These are phyloP conservation scores for Suncus etruscus DNA, from an alignment of 2,113 vertebrate species.

Conservation along the genomic window DNA sequence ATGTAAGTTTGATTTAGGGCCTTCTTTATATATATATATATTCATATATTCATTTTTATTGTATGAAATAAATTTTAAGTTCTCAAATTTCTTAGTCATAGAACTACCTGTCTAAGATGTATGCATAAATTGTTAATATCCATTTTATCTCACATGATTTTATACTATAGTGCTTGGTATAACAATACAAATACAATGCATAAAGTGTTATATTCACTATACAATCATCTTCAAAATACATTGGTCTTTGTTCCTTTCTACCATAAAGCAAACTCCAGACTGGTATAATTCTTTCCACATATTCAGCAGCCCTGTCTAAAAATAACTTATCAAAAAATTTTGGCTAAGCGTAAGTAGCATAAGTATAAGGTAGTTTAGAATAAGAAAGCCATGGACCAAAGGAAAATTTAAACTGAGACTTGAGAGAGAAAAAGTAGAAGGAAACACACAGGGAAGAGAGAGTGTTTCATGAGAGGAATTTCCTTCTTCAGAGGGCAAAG, in stretches of 20 bases:
- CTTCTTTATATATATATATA: conserved; percentile 1
- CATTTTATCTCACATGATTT: conserved; percentile 4
- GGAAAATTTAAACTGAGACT: too few relatives aligned
- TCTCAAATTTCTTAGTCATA: conserved; percentile 35
- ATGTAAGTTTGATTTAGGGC: conserved; percentile 3
- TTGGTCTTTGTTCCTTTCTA: background rate
- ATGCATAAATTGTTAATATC: background rate
- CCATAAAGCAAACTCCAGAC: conserved; percentile 20
- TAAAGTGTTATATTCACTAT: conserved; percentile 28
- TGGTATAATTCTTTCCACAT: background rate
- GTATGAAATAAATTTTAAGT: background rate
- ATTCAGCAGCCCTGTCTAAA: background rate
- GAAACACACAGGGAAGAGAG: too few relatives aligned
- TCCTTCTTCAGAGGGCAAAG: too few relatives aligned
- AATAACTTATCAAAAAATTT: conserved; percentile 19
- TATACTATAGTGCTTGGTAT: background rate
- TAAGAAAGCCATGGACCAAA: background rate
- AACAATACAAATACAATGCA: background rate
- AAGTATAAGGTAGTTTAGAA: background rate
- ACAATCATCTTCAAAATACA: background rate
- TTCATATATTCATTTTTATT: background rate
- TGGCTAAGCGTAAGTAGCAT: conserved; percentile 2
- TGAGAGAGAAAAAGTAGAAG: too few relatives aligned
- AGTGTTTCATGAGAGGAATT: background rate
- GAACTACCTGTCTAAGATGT: background rate